Conservation (phyloP, 2,113 vertebrate genomes). For the Catharus fuscescens region DNA sequence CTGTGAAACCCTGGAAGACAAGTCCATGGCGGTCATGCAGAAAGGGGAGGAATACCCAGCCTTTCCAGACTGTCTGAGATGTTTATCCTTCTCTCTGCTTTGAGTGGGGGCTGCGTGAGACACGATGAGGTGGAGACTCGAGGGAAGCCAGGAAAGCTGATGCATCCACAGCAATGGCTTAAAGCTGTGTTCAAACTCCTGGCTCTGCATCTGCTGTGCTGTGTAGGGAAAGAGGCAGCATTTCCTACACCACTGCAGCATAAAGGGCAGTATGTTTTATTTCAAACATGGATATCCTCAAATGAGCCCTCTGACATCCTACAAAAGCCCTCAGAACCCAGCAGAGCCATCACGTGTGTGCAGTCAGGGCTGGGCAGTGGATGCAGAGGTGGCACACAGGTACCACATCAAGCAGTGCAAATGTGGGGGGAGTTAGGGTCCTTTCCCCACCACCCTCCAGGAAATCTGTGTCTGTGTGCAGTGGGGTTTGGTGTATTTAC, state of each 20-base stretch:
- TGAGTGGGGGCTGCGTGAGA: neutral
- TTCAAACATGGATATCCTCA: neutral
- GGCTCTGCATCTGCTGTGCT: neutral
- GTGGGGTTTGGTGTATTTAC: neutral
- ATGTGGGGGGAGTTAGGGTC: neutral
- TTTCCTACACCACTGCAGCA: neutral
- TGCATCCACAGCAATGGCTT: neutral
- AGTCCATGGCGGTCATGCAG: neutral
- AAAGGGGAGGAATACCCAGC: neutral
- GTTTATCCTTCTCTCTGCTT: conserved; percentile 13
- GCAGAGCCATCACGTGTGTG: neutral
- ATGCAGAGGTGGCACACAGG: neutral
- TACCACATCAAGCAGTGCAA: neutral
- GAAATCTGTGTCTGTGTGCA: neutral
- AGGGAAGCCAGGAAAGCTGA: neutral
- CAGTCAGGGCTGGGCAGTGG: neutral
- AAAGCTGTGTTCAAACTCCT: neutral
- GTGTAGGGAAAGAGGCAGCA: neutral
- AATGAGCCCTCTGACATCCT: neutral
- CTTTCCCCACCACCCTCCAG: neutral
- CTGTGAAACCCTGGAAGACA: conserved; percentile 50
- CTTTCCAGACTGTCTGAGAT: neutral
- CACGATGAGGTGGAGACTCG: neutral
- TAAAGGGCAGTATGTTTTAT: neutral
- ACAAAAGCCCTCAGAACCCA: neutral